These are phyloP conservation scores for Hydropotes inermis DNA, from an alignment of 2,113 vertebrate species.

Conservation along the genomic window DNA sequence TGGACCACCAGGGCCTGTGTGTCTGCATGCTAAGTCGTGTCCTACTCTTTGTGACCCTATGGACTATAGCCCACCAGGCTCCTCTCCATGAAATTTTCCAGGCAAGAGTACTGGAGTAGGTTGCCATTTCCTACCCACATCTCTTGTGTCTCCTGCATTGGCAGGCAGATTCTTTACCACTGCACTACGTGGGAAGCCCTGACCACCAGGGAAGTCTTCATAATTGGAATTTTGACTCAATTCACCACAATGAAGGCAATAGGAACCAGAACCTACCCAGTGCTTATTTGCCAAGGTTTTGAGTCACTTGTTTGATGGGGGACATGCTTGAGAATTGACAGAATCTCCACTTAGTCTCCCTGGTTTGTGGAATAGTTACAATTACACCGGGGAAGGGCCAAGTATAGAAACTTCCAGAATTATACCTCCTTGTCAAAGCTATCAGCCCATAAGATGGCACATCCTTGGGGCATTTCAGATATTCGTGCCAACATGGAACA, in stretches of 20 bases:
- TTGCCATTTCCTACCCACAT: not conserved
- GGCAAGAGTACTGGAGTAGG: not conserved
- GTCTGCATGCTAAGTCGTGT: not conserved
- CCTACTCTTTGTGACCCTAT: not conserved
- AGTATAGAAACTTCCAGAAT: not conserved
- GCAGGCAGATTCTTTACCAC: not conserved
- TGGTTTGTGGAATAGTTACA: not conserved
- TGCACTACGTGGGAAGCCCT: not conserved
- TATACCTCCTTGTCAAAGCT: not conserved
- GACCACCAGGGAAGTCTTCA: not conserved
- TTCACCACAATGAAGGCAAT: not conserved
- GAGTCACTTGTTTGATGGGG: not conserved
- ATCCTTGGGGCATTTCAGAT: not conserved
- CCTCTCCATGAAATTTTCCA: not conserved
- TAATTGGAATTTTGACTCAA: not conserved
- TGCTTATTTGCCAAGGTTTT: not conserved
- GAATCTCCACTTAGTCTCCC: not conserved
- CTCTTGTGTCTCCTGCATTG: not conserved
- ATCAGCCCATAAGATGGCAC: not conserved
- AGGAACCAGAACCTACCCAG: not conserved
- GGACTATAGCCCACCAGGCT: not conserved
- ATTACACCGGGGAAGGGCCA: not conserved
- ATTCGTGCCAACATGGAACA: not conserved
- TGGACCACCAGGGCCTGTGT: not conserved
- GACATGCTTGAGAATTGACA: not conserved